Evolutionary conservation across 2,888 invertebrate genomes (phyloP).

Genomic region (Diaprepes abbreviatus): DNA sequence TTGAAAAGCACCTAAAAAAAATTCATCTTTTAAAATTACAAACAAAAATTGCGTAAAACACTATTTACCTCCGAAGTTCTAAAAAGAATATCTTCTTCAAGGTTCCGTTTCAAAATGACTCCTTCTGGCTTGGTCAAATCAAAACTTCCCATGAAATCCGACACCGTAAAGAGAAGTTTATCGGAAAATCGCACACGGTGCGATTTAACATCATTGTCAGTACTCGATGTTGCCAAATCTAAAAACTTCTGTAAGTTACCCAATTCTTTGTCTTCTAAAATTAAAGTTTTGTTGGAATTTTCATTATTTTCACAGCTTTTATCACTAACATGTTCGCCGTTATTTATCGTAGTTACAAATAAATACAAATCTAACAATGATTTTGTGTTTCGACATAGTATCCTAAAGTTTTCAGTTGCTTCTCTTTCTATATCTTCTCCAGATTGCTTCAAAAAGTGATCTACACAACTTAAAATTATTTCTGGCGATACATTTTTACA

Average conservation of each 20-base stretch:
- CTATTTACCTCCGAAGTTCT: conserved; percentile 62
- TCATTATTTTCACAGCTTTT: background rate
- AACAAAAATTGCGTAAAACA: too few species aligned
- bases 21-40: too few species aligned
- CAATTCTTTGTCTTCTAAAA: conserved; percentile 72
- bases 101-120: conserved; percentile 66
- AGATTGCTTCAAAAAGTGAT: conserved; percentile 65
- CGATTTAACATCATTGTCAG: conserved; percentile 63
- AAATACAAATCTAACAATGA: conserved; percentile 60
- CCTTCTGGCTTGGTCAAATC: conserved; percentile 61
- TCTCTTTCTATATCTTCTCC: conserved; percentile 52
- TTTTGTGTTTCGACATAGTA: conserved; percentile 60
- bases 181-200: conserved; percentile 70
- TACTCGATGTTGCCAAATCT: conserved; percentile 68
- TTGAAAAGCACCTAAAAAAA: conserved; percentile 57
- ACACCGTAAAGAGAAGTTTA: conserved; percentile 68
- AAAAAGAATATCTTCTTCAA: conserved; percentile 64
- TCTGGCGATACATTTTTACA: conserved; percentile 76
- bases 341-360: conserved; percentile 52
- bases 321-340: conserved; percentile 57
- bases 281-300: conserved; percentile 51
- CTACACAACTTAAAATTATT: conserved; percentile 71
- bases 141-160: conserved; percentile 73
- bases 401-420: conserved; percentile 47
- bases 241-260: conserved; percentile 76